Evolutionary conservation across 2,797 vertebrate genomes (phyloP).

Genomic region (Amblyraja radiata): DNA sequence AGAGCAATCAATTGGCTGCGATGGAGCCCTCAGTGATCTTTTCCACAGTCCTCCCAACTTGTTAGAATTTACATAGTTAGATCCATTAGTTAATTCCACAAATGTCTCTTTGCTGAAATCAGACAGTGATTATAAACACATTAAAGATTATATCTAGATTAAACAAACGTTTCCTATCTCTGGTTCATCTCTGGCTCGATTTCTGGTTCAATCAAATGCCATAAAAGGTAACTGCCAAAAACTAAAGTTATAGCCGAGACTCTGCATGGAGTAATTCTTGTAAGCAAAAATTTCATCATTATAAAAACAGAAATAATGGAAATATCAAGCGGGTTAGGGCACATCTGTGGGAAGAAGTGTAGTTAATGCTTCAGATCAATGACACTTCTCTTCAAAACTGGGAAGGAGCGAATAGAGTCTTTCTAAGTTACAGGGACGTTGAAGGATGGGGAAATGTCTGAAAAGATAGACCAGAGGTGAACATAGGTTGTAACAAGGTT

Average conservation of each 20-base stretch:
- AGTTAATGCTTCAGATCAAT: too few species aligned
- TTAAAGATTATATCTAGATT: not conserved
- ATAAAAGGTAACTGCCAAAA: not conserved
- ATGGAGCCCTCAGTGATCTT: conserved; percentile 41
- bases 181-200: too few species aligned
- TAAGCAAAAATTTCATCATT: not conserved
- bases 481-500: too few species aligned
- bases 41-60: conserved; percentile 43
- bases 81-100: not conserved
- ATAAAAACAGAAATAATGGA: too few species aligned
- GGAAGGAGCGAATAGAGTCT: too few species aligned
- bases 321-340: too few species aligned
- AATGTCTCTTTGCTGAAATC: not conserved
- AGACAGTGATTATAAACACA: conserved; percentile 10
- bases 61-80: conserved; percentile 41
- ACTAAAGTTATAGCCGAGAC: not conserved
- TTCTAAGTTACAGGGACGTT: too few species aligned
- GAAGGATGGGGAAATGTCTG: too few species aligned
- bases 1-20: conserved; percentile 62
- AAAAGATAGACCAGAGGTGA: too few species aligned
- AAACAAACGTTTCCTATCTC: not conserved
- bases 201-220: not conserved
- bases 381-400: too few species aligned
- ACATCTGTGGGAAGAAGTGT: too few species aligned
- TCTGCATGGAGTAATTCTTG: not conserved